Evolutionary conservation across 1,140 invertebrate species (phyloP), one percentile per base, ranked within the genome.

Genomic region (Mylabris phalerata): DNA sequence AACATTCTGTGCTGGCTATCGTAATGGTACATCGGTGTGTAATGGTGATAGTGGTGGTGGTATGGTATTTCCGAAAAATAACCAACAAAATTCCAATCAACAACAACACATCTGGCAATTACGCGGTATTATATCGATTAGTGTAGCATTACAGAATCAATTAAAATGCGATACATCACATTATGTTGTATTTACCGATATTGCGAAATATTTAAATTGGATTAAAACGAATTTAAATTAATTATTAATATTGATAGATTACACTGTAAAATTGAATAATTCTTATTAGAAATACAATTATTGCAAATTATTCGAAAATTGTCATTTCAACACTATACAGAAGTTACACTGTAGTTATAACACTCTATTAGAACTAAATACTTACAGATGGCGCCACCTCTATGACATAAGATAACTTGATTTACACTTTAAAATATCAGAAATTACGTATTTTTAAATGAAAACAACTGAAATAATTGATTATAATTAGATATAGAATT

Each of bases 41-140:
- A 83, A 83, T 62, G 83, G 83, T 2, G 83, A 85, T 64, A 83
- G 81, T 52, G 83, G 83, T 1, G 82, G 83, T 3, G 82, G 82
- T 7, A 73, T 85, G 62, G 74, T 81, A 0, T 70, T 85, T 25
- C 72, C 76, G 1, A 76, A 73, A 38, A 2, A 19, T 19, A 19
- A 19, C 19, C 61, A 70, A 4, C 73, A 75, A 47, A 60, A 64
- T 0, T 73, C 32, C 32, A 79, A 57, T 66, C 74, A 51, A 67
- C 71, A 11, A 61, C 67, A 74, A 10, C 74, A 72, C 11, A 47
- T 72, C 27, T 83, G 81, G 81, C 77, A 78, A 50, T 63, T 84
- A 0, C 69, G 82, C 41, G 82, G 82, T 2, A 69, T 83, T 3
- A 76, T 83, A 0, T 82, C 80, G 3, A 77, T 82, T 46, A 79